phyloP scores from a whole-genome alignment of 2,888 invertebrate species.

The Calameuta filiformis region DNA sequence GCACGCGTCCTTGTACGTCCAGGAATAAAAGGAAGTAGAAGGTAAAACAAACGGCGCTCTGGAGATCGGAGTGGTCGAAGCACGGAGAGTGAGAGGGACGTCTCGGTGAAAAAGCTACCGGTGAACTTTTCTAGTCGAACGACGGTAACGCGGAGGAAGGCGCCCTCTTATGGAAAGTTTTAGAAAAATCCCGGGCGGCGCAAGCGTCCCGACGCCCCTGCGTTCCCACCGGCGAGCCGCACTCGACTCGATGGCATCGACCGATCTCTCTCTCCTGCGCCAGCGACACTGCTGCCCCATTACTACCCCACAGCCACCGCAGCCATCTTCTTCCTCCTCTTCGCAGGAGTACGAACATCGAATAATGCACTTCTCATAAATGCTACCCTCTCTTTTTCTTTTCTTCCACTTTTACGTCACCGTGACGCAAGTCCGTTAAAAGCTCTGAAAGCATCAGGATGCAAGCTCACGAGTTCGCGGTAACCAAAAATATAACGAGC shows the following conservation, averaged over 20 bases:
- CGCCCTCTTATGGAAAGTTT: not conserved
- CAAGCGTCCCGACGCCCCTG: not conserved
- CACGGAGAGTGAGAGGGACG: not conserved
- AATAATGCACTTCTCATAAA: not conserved
- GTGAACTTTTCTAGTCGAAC: not conserved
- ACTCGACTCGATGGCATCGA: not conserved
- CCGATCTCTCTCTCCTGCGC: not conserved
- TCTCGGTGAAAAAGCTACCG: not conserved
- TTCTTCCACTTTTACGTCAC: not conserved
- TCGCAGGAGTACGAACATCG: not conserved
- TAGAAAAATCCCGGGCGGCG: not conserved
- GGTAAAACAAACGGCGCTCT: not conserved
- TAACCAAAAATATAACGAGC: not conserved
- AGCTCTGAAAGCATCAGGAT: not conserved
- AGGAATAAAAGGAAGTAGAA: not conserved
- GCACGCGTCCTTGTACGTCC: not conserved
- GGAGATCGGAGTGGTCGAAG: not conserved
- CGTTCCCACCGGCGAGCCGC: not conserved
- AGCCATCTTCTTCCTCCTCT: not conserved
- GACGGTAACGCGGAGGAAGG: not conserved
- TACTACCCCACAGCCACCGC: not conserved
- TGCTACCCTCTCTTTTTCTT: not conserved
- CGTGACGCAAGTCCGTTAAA: not conserved
- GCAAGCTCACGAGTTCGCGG: not conserved
- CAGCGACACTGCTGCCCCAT: not conserved